Conservation (phyloP, 2,888 invertebrate genomes). For the Hydropsyche betteni region DNA sequence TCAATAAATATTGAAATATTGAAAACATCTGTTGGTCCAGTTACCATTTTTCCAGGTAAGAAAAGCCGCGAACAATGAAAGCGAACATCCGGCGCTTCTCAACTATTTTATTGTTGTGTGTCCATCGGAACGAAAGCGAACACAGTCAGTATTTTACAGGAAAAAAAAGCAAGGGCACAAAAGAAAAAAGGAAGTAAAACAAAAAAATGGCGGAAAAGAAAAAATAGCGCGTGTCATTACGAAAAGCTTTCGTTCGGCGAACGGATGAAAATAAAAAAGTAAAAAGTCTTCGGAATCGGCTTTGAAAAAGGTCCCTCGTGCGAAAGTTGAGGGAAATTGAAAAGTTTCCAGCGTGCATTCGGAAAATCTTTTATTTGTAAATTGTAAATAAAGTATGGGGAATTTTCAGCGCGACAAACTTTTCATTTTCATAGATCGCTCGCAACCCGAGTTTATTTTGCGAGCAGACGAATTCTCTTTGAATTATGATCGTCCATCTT, state of each 20-base stretch:
- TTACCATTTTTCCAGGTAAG: constrained; percentile 31
- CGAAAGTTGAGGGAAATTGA: neutral
- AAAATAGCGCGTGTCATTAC: constrained; percentile 30
- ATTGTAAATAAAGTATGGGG: no score
- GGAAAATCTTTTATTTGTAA: no score
- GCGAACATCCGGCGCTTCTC: constrained; percentile 31
- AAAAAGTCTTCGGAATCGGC: constrained; percentile 8
- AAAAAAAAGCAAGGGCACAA: no score
- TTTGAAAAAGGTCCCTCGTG: neutral
- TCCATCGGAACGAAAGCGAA: constrained; percentile 14
- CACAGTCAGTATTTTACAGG: no score
- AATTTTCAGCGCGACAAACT: no score
- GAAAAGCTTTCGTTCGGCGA: neutral
- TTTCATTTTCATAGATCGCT: neutral
- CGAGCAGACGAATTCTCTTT: no score
- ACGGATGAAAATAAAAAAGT: neutral
- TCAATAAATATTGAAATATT: neutral
- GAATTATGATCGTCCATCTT: no score
- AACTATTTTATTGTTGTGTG: constrained; percentile 36
- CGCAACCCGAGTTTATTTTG: no score
- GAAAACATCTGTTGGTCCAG: constrained; percentile 20
- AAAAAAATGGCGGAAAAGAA: neutral
- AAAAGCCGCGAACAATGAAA: constrained; percentile 24
- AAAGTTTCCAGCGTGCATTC: neutral
- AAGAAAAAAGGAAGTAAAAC: no score